These are phyloP conservation scores for Microcebus jonahi DNA, from an alignment of 2,113 vertebrate genomes.

Conservation along the genomic window DNA sequence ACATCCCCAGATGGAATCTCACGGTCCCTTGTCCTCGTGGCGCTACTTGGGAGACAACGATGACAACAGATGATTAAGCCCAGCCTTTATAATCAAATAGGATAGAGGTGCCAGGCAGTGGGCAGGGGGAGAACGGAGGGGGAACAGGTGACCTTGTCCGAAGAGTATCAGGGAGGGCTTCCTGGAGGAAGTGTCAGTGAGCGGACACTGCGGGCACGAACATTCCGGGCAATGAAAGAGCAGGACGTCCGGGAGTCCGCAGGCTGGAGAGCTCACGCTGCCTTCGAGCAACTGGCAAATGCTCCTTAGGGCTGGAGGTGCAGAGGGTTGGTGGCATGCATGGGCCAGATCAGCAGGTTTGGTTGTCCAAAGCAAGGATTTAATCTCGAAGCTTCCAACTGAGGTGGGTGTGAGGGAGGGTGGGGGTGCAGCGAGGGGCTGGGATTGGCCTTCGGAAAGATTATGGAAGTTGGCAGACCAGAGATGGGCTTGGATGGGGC, in stretches of 20 bases:
- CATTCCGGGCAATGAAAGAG: neutral
- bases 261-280: neutral
- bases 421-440: neutral
- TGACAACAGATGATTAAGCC: neutral
- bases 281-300: neutral
- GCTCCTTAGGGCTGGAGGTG: neutral
- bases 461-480: neutral
- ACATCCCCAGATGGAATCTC: neutral
- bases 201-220: neutral
- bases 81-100: neutral
- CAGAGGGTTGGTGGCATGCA: fast-evolving
- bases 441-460: neutral
- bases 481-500: neutral
- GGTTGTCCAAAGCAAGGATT: neutral
- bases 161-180: neutral
- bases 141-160: neutral
- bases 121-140: neutral
- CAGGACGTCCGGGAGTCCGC: neutral
- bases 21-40: neutral
- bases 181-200: neutral
- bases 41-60: too few species aligned
- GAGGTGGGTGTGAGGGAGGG: too few species aligned
- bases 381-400: neutral
- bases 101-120: neutral
- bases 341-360: neutral